A percentile compares a stretch with the other conserved stretches of the same genome.
These are phyloP conservation scores for Myoxocephalus aenaeus DNA, from an alignment of 2,797 vertebrate species.

Conservation along the genomic window DNA sequence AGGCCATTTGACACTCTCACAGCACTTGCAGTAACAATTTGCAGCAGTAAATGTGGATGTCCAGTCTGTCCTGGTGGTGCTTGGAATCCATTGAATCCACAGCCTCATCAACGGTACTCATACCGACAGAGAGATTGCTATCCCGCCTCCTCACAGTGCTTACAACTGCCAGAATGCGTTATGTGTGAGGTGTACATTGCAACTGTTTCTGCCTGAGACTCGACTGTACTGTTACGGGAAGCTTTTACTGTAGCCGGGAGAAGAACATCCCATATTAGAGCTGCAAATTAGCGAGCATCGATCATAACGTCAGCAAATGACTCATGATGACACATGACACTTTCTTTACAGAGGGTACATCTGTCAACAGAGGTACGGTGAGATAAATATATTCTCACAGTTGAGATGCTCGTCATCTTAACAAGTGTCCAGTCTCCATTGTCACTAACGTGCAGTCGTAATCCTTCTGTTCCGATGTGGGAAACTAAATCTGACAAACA, in stretches of 20 bases:
- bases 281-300: neutral
- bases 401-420: neutral
- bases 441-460: neutral
- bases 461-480: neutral
- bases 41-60: neutral
- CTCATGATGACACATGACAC: neutral
- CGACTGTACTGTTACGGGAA: neutral
- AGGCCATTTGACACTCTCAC: neutral
- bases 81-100: conserved; percentile 16
- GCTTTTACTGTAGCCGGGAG: neutral
- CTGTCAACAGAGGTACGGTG: neutral
- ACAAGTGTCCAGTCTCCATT: neutral
- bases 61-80: neutral
- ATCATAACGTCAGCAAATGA: neutral
- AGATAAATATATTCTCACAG: neutral
- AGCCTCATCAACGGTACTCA: neutral
- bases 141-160: neutral
- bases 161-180: neutral
- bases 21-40: neutral
- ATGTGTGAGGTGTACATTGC: neutral
- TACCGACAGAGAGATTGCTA: conserved; percentile 4
- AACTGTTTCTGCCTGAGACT: neutral
- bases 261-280: neutral
- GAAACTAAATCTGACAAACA: neutral
- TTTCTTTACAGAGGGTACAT: neutral